Base-by-base conservation (phyloP, 2,113 vertebrate genomes). In the Eubucco bourcierii region DNA sequence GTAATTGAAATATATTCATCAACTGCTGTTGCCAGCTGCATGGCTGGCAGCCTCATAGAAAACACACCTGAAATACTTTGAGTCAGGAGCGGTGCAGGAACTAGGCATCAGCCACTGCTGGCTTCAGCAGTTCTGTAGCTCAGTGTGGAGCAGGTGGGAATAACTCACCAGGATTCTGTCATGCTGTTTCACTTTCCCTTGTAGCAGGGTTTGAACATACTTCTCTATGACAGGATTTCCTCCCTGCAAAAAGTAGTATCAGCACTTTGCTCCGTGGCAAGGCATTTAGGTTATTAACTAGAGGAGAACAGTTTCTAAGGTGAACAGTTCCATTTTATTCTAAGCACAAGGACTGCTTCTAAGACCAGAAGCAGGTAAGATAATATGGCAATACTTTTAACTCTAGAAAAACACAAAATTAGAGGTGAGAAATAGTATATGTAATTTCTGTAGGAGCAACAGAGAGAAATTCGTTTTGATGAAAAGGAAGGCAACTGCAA, bases 221-320 rank as follows among this genome's bases (percentile, higher is more conserved):
- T 91, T 80, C 75, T 65, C 58, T 46, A 1, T 53, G 61, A 33
- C 28, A 6, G 39, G 39, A 52, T 79, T 90, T 90, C 33, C 14
- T 72, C 46, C 41, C 55, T 87, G 70, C 46, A 46, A 81, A 90
- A 60, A 76, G 80, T 74, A 71, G 21, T 33, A n/a, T 93, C 92
- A 94, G 64, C 88, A 92, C 71, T 88, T 94, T 29, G 34, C 71
- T 90, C 3, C 65, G 10, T 72, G 80, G 50, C 0, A 0, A 70
- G 63, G 81, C 56, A 52, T 92, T 89, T 70, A 75, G 67, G 70
- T 72, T 68, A 56, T 92, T 89, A 95, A 91, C 90, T 83, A 63
- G 64, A 80, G 27, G 55, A 63, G 67, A 53, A 16, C 17, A 18
- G 64, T 82, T 95, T 70, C 52, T 86, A 84, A 68, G 74, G 50